Evolutionary conservation across 2,797 vertebrate species (phyloP).

Genomic region (Myoxocephalus aenaeus): DNA sequence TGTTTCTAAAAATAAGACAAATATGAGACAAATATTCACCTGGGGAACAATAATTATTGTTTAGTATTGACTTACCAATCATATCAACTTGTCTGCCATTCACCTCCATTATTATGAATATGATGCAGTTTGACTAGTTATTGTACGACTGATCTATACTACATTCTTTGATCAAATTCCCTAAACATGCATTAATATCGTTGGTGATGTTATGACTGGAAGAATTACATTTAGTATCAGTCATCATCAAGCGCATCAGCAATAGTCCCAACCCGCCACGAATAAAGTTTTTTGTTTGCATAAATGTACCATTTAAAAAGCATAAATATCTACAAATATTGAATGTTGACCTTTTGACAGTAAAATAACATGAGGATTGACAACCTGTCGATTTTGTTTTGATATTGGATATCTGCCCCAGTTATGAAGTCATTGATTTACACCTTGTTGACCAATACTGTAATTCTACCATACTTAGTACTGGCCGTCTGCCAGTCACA

Average conservation of each 20-base stretch:
- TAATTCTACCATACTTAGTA: background rate
- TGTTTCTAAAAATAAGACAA: constrained; percentile 84
- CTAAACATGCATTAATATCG: background rate
- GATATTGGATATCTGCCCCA: background rate
- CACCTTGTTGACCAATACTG: background rate
- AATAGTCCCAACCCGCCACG: background rate
- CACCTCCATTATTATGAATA: background rate
- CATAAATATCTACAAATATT: background rate
- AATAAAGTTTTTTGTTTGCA: background rate
- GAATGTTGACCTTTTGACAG: background rate
- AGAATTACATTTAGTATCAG: background rate
- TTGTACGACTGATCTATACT: background rate
- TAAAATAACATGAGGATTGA: background rate
- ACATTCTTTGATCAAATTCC: background rate
- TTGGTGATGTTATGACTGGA: background rate
- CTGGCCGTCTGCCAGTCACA: background rate
- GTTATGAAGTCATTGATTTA: constrained; percentile 9
- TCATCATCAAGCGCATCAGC: background rate
- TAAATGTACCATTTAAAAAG: background rate
- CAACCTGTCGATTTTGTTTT: background rate
- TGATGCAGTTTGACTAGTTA: background rate
- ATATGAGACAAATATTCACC: constrained; percentile 12
- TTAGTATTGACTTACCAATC: constrained; percentile 2
- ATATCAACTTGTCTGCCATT: background rate
- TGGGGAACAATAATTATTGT: background rate